A percentile compares a stretch with the other conserved stretches of the same genome.
Evolutionary conservation across 2,888 invertebrate species (phyloP).

Genomic region (Amphiduros pacificus): DNA sequence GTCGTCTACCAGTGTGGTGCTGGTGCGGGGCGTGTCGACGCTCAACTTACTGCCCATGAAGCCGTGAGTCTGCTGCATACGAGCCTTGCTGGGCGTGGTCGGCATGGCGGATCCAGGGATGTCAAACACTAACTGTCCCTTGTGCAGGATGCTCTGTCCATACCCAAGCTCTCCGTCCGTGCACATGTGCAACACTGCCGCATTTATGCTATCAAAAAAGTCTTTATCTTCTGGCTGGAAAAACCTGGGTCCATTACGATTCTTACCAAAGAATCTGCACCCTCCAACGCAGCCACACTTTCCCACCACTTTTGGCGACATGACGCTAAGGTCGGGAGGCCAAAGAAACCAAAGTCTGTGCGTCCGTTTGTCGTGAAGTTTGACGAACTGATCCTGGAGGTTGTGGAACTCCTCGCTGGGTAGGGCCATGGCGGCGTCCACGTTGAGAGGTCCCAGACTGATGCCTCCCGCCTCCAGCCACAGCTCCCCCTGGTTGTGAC

Average conservation of each 20-base stretch:
- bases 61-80: constrained; percentile 6
- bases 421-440: constrained; percentile 81
- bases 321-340: constrained; percentile 67
- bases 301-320: constrained; percentile 31
- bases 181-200: constrained; percentile 47
- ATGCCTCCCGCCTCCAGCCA: constrained; percentile 93
- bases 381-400: constrained; percentile 60
- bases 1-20: constrained; percentile 18
- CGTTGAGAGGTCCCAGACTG: constrained; percentile 83
- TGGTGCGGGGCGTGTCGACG: constrained; percentile 9
- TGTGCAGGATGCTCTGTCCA: constrained; percentile 91
- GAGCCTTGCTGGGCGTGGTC: constrained; percentile 18
- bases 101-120: constrained; percentile 79
- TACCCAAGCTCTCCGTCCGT: constrained; percentile 76
- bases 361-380: constrained; percentile 73
- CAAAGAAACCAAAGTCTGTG: constrained; percentile 94
- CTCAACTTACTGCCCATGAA: constrained; percentile 1
- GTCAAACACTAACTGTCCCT: constrained; percentile 81
- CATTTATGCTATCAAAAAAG: constrained; percentile 25
- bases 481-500: constrained; percentile 38
- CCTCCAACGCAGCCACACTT: constrained; percentile 96
- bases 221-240: constrained; percentile 70
- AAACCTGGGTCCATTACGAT: constrained; percentile 84
- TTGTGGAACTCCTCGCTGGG: constrained; percentile 47
- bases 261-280: constrained; percentile 90